These are phyloP conservation scores for Drosophila burlai DNA, from an alignment of 1,140 invertebrate species.

Conservation along the genomic window DNA sequence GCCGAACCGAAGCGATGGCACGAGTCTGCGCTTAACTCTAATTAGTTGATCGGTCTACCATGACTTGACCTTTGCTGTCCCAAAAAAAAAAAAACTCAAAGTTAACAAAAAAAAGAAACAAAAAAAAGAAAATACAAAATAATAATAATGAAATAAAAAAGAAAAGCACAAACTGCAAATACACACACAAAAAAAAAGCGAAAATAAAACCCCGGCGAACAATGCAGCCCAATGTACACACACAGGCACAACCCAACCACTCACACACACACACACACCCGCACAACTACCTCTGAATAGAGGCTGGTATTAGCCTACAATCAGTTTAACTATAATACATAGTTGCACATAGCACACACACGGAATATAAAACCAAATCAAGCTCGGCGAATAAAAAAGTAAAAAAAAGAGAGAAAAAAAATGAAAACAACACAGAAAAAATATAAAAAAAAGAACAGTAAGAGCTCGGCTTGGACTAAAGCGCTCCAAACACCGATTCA, in stretches of 20 bases:
- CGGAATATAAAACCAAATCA: constrained; percentile 53
- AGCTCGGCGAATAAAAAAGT: constrained; percentile 60
- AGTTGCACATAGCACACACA: constrained; percentile 27
- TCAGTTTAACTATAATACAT: constrained; percentile 67
- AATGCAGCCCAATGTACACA: constrained; percentile 30
- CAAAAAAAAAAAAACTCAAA: constrained; percentile 19
- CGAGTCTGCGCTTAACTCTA: constrained; percentile 60
- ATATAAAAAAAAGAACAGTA: constrained; percentile 22
- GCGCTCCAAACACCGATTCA: constrained; percentile 78
- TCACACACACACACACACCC: constrained; percentile 1
- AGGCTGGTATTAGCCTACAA: constrained; percentile 58
- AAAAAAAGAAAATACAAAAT: constrained; percentile 6
- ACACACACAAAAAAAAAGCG: constrained; percentile 1
- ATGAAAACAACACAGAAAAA: background rate
- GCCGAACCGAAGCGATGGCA: constrained; percentile 42
- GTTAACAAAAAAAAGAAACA: constrained; percentile 7
- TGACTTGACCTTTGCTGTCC: constrained; percentile 71
- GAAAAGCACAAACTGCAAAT: constrained; percentile 12
- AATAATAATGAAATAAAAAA: constrained; percentile 12
- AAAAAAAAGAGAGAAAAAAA: constrained; percentile 6
- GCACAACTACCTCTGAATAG: constrained; percentile 37
- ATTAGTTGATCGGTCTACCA: constrained; percentile 78
- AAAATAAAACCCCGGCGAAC: constrained; percentile 33
- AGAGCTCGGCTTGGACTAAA: constrained; percentile 75
- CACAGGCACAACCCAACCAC: constrained; percentile 26